A percentile compares a stretch with the other conserved stretches of the same genome.
Evolutionary conservation across 1,140 invertebrate genomes (phyloP).

Genomic region (Orchestia grillus): DNA sequence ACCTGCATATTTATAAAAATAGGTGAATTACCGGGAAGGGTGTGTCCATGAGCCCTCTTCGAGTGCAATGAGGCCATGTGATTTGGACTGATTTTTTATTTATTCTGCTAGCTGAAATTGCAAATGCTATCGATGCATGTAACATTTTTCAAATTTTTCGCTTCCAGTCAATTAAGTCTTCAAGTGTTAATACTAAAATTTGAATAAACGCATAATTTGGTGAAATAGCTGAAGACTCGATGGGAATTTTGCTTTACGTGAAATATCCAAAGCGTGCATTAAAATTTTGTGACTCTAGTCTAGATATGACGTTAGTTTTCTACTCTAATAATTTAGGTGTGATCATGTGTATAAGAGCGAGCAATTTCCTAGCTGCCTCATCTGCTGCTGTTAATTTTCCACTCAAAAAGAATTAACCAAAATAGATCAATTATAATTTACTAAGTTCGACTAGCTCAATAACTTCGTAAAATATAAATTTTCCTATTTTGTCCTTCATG

Average conservation of each 20-base stretch:
- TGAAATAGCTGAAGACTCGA: background rate
- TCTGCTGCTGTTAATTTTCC: background rate
- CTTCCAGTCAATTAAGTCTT: too few relatives aligned
- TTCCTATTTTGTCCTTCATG: background rate
- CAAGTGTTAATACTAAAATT: background rate
- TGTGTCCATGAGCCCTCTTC: too few relatives aligned
- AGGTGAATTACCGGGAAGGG: too few relatives aligned
- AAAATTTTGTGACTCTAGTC: background rate
- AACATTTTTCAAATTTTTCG: too few relatives aligned
- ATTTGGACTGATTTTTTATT: too few relatives aligned
- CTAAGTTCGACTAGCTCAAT: background rate
- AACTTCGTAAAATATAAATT: background rate
- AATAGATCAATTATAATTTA: background rate
- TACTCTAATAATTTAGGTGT: background rate
- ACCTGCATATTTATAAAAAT: too few relatives aligned
- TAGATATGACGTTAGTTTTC: background rate
- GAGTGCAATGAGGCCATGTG: too few relatives aligned
- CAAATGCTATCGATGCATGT: too few relatives aligned
- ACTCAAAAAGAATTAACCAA: background rate
- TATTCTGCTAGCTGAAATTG: too few relatives aligned
- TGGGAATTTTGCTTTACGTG: background rate
- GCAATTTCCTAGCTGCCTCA: background rate
- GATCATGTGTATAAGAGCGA: background rate
- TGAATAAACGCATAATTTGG: background rate
- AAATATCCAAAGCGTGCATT: background rate